Percentiles rank a stretch among this genome's conserved stretches.
phyloP scores from a whole-genome alignment of 64 coral and sea anemone genomes.

The Pocillopora verrucosa region DNA sequence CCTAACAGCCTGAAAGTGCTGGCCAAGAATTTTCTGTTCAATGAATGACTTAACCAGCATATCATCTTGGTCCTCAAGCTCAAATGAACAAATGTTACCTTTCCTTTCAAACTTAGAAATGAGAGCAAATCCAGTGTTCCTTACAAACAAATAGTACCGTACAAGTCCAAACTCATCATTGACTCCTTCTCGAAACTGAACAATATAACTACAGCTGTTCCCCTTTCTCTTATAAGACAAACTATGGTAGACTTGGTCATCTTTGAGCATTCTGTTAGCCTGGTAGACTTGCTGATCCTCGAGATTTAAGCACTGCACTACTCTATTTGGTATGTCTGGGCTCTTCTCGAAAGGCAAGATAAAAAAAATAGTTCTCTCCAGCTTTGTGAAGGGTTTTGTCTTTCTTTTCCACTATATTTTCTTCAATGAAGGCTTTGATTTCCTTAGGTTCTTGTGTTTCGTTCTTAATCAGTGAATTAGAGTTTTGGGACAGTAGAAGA shows the following conservation, averaged over 20 bases:
- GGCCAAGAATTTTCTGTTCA: constrained; percentile 5
- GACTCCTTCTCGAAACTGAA: neutral
- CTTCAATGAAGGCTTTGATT: constrained; percentile 21
- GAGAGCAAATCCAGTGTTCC: neutral
- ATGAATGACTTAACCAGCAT: constrained; percentile 6
- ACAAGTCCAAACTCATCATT: constrained; percentile 22
- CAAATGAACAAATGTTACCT: constrained; percentile 15
- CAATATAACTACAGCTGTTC: constrained; percentile 15
- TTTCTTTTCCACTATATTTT: neutral
- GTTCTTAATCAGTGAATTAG: neutral
- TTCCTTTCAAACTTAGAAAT: constrained; percentile 19
- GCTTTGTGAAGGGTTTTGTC: neutral
- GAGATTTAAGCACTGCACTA: neutral
- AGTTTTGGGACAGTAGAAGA: constrained; percentile 6
- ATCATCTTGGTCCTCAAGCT: constrained; percentile 21
- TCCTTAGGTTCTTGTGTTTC: neutral
- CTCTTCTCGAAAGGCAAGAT: neutral
- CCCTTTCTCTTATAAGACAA: neutral
- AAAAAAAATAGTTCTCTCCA: neutral
- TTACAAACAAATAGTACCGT: neutral
- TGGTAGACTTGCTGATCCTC: no score
- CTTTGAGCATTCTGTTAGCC: no score
- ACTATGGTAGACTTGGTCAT: no score
- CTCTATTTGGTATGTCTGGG: neutral
- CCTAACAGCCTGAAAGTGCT: constrained; percentile 13